These are phyloP conservation scores for Eupristina koningsbergeri DNA, from an alignment of 1,140 invertebrate genomes.

Conservation along the genomic window DNA sequence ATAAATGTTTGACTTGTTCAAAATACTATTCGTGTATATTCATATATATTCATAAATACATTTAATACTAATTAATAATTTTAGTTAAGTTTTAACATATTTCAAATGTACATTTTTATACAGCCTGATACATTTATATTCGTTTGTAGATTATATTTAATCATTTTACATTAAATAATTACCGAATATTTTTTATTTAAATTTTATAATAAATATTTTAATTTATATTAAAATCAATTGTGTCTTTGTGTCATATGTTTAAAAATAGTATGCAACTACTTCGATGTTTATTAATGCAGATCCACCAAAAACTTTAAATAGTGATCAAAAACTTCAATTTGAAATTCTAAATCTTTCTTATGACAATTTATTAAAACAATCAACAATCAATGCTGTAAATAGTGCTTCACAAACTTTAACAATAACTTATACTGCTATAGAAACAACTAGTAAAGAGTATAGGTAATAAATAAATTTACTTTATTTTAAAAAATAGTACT, in stretches of 20 bases:
- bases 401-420: constrained; percentile 66
- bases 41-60: too few species aligned
- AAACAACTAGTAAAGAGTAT: constrained; percentile 64
- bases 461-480: constrained; percentile 56
- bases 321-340: constrained; percentile 60
- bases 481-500: background rate
- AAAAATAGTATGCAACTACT: constrained; percentile 55
- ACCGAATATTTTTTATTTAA: background rate
- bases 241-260: constrained; percentile 38
- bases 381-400: constrained; percentile 65
- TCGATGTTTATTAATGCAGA: constrained; percentile 55
- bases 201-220: background rate
- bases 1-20: background rate
- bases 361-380: constrained; percentile 68
- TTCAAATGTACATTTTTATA: too few species aligned
- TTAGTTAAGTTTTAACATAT: too few species aligned
- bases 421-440: constrained; percentile 64
- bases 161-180: background rate
- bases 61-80: too few species aligned
- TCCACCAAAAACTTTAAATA: constrained; percentile 51
- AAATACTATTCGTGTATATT: too few species aligned
- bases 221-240: constrained; percentile 3
- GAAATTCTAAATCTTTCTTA: constrained; percentile 60
- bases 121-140: too few species aligned
- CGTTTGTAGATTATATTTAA: too few species aligned